A percentile compares a stretch with the other conserved stretches of the same genome.
Conservation (phyloP, 2,797 vertebrate genomes). For the Naso thynnoides region DNA sequence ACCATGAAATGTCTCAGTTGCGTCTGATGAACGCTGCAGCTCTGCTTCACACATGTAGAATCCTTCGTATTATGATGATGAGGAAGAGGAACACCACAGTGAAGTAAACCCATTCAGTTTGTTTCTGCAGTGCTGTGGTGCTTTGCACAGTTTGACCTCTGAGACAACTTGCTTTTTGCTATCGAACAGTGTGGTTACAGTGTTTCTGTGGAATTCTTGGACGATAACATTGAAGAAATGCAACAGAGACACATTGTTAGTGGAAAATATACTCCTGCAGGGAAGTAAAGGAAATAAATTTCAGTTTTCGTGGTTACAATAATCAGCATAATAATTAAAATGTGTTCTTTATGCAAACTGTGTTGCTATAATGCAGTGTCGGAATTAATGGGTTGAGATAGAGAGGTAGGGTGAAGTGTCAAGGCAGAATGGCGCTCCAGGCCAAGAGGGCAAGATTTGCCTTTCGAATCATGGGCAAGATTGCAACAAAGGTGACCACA, state of each 20-base stretch:
- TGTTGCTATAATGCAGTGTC: background rate
- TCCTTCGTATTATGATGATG: constrained; percentile 14
- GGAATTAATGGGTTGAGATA: background rate
- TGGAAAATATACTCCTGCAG: background rate
- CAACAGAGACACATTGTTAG: background rate
- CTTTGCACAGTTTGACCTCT: constrained; percentile 14
- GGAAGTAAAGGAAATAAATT: background rate
- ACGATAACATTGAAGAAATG: background rate
- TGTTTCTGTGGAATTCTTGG: background rate
- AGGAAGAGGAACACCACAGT: background rate
- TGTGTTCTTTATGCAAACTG: background rate
- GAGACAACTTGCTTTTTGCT: background rate
- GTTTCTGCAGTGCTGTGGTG: constrained; percentile 6
- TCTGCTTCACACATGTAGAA: constrained; percentile 51
- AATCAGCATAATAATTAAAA: background rate
- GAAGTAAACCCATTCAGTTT: constrained; percentile 13
- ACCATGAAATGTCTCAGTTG: constrained; percentile 64
- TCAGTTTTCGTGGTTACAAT: background rate
- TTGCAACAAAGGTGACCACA: too few species aligned
- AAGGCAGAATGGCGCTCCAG: too few species aligned
- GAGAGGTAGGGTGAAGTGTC: too few species aligned
- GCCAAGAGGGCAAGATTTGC: too few species aligned
- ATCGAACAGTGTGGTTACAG: background rate
- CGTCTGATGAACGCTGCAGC: constrained; percentile 36
- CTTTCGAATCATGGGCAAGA: too few species aligned